Base-by-base conservation (phyloP, 2,797 vertebrate species). In the Delichon dasypus region DNA sequence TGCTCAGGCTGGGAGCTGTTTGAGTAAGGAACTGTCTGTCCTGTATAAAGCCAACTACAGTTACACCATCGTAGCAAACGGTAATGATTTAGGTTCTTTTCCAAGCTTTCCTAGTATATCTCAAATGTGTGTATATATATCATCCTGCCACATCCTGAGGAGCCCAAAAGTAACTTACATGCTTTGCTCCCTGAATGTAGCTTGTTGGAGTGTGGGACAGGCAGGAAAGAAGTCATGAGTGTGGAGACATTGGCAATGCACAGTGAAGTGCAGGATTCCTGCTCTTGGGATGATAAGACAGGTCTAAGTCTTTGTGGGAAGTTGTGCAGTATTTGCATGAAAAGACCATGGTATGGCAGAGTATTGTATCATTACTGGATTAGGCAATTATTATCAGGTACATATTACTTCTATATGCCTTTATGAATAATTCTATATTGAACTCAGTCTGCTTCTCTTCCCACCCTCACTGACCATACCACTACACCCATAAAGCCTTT, bases 51-150 rank as follows among this genome's bases (percentile, higher is more conserved):
- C 65, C 86, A 93, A 47, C 88, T 77, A 74, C 1, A 2, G 65
- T 83, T 74, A 51, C 48, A 62, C 75, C 5, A 0, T 85, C 89
- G 57, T 55, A 94, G 78, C 72, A 91, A 85, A 88, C 85, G 1
- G 6, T 55, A 89, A 75, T 7, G 68, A 91, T 88, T 68, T 95
- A 75, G 50, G n/a, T 88, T 94, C 68, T 85, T 85, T 88, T 94
- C 86, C 90, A 92, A 68, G 68, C 75, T 89, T 89, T 95, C 84
- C 68, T 89, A 92, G 95, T 95, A 75, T 85, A 83, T 94, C 89
- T 95, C 72, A 80, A 77, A 89, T 85, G 58, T 77, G 12, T 96
- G 12, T 96, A n/a, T 91, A 66, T 89, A 36, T 91, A 85, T 84
- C 73, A 88, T 85, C 71, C 51, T 84, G 55, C 60, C 3, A 16